These are phyloP conservation scores for Fissipunctia ypsillon DNA, from an alignment of 2,888 invertebrate species.

Conservation along the genomic window DNA sequence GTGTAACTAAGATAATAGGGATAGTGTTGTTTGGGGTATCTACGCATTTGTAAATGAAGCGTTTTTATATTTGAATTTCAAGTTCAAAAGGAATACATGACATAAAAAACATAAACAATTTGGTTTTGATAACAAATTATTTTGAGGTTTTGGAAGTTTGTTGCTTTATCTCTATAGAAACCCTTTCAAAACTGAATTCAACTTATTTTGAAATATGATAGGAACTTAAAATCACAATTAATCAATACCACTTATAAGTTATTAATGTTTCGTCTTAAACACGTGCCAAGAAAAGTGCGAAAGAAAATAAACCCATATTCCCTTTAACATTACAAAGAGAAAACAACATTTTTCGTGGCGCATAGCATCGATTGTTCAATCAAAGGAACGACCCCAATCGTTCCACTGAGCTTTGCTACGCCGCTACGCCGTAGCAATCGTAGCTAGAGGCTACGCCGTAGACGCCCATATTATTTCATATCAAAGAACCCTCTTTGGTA, in stretches of 20 bases:
- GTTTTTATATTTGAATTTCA: neutral
- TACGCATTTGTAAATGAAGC: neutral
- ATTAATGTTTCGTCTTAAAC: neutral
- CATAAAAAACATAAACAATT: neutral
- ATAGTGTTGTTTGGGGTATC: constrained; percentile 20
- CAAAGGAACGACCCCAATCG: constrained; percentile 54
- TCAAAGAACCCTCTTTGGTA: too few relatives aligned
- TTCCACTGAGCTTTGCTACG: constrained; percentile 50
- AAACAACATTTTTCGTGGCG: constrained; percentile 42
- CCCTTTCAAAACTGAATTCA: neutral
- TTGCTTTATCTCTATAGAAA: neutral
- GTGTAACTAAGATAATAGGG: constrained; percentile 4
- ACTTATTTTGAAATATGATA: neutral
- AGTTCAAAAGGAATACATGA: neutral
- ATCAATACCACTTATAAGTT: neutral
- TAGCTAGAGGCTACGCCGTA: constrained; percentile 55
- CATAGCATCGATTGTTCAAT: constrained; percentile 57
- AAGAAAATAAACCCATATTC: constrained; percentile 38
- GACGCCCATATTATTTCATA: constrained; percentile 41
- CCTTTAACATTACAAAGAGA: constrained; percentile 39
- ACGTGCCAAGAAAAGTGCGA: constrained; percentile 9
- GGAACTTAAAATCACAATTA: neutral
- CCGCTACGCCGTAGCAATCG: constrained; percentile 39
- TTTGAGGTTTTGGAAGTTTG: neutral
- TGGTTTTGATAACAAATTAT: neutral